Percentiles rank a stretch among this genome's conserved stretches.
phyloP scores from a whole-genome alignment of 2,113 vertebrate species.

The Pyrgilauda ruficollis region DNA sequence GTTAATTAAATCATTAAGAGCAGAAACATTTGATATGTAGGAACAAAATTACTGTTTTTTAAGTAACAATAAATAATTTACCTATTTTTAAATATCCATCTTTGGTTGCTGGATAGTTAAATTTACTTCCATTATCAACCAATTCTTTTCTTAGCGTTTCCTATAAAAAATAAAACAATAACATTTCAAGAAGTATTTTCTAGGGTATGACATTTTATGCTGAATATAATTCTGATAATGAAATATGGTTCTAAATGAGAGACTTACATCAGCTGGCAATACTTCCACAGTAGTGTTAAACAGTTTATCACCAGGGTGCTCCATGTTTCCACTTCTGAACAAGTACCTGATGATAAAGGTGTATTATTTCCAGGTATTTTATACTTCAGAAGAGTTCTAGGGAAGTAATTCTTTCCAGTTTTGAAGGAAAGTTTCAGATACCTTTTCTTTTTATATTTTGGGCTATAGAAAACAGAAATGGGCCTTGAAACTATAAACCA shows the following conservation, averaged over 20 bases:
- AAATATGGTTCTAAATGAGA: not conserved
- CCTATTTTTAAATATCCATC: slow-evolving; percentile 75
- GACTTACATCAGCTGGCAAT: slow-evolving; percentile 78
- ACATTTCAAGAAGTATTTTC: not conserved
- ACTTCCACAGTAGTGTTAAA: slow-evolving; percentile 84
- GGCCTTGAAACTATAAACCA: not conserved
- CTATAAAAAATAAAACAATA: slow-evolving; percentile 35
- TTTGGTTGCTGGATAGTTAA: slow-evolving; percentile 52
- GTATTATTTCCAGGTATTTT: not conserved
- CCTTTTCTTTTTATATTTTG: not conserved
- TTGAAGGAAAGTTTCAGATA: not conserved
- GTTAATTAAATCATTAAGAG: not conserved
- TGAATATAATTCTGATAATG: not conserved
- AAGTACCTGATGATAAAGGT: slow-evolving; percentile 69
- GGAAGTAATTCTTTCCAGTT: not conserved
- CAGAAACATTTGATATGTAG: not conserved
- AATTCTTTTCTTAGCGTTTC: not conserved
- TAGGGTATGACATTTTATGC: not conserved
- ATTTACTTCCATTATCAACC: not conserved
- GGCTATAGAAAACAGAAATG: not conserved
- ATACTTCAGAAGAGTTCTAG: not conserved
- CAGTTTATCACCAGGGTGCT: slow-evolving; percentile 78
- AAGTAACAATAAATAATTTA: slow-evolving; percentile 17
- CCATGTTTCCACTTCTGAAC: slow-evolving; percentile 82
- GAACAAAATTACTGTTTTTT: not conserved